phyloP scores from a whole-genome alignment of 2,113 vertebrate species.

The Girardinichthys multiradiatus region DNA sequence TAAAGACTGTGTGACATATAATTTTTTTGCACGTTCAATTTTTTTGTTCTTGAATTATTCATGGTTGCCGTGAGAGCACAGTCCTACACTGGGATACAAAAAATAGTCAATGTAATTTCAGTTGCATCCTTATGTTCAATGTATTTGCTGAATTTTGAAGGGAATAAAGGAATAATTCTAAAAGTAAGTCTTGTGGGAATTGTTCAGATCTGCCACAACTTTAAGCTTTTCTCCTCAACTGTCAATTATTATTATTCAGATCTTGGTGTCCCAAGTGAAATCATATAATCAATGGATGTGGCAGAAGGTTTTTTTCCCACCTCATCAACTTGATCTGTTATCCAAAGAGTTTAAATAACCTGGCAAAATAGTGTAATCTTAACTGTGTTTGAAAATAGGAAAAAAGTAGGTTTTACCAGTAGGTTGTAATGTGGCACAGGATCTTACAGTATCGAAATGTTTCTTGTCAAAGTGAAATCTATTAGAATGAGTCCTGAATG shows the following conservation, averaged over 20 bases:
- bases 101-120: not conserved
- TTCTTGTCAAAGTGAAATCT: too few species aligned
- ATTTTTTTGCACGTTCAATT: conserved; percentile 41
- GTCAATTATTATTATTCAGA: conserved; percentile 61
- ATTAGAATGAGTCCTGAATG: too few species aligned
- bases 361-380: conserved; percentile 22
- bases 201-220: conserved; percentile 27
- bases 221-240: conserved; percentile 52
- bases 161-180: not conserved
- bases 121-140: conserved; percentile 13
- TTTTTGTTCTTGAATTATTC: conserved; percentile 52
- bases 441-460: too few species aligned
- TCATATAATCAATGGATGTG: conserved; percentile 32
- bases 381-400: conserved; percentile 17
- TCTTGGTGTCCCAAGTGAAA: conserved; percentile 54
- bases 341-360: conserved; percentile 46
- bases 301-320: conserved; percentile 35
- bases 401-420: too few species aligned
- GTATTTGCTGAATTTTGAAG: not conserved
- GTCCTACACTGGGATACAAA: conserved; percentile 6
- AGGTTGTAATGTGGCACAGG: too few species aligned
- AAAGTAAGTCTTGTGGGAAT: conserved; percentile 43
- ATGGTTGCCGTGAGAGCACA: conserved; percentile 33
- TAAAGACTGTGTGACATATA: conserved; percentile 42
- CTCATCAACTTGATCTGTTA: conserved; percentile 29